A percentile compares a stretch with the other conserved stretches of the same genome.
These are phyloP conservation scores for Oenanthe melanoleuca DNA, from an alignment of 2,113 vertebrate species.

Conservation along the genomic window DNA sequence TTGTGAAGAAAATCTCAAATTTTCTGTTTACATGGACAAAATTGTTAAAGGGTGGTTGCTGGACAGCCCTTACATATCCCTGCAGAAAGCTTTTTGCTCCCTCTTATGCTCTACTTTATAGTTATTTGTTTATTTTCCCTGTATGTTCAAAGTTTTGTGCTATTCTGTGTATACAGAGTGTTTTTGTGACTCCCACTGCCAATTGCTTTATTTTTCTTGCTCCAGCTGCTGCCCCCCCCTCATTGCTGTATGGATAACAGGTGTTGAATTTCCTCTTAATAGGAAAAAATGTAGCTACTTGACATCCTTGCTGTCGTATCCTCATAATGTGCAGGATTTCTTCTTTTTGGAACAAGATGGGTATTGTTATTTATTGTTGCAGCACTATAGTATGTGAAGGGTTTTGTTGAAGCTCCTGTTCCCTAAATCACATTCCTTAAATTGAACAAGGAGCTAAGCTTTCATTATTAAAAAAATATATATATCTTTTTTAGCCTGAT, in stretches of 20 bases:
- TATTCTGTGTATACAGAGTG: background rate
- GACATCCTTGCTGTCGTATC: background rate
- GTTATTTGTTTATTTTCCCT: background rate
- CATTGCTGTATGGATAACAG: background rate
- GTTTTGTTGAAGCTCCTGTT: background rate
- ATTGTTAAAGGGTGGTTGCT: background rate
- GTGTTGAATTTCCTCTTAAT: background rate
- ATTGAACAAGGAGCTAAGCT: background rate
- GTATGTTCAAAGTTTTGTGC: background rate
- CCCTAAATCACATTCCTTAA: background rate
- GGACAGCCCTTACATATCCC: background rate
- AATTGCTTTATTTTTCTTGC: background rate
- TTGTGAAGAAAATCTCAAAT: background rate
- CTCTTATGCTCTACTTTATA: background rate
- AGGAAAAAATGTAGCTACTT: background rate
- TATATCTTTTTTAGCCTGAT: background rate
- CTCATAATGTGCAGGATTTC: background rate
- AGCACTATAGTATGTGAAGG: background rate
- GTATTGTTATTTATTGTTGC: background rate
- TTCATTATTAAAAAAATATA: background rate
- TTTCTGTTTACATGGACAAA: background rate
- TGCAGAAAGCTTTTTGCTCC: background rate
- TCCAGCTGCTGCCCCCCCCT: background rate
- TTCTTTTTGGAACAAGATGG: background rate
- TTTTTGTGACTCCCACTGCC: background rate